Evolutionary conservation across 1,140 invertebrate species (phyloP), one percentile per base, ranked within the genome.

Genomic region (Brachionus koreanus): DNA sequence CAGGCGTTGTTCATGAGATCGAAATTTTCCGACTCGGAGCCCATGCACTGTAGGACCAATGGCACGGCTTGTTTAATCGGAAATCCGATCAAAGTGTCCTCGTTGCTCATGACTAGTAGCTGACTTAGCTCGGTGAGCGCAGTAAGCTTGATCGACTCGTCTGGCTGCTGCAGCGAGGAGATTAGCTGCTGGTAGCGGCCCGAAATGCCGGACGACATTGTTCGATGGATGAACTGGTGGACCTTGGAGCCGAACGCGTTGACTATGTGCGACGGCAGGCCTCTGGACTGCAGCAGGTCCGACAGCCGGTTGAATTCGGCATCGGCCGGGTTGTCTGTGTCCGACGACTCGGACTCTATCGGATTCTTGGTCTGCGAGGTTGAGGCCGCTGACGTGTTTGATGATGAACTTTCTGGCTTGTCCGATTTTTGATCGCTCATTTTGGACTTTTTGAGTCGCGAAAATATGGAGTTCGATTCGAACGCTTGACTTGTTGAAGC

Each of bases 1-100:
- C 96, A 98, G 0, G 97, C 96, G 88, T 98, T 95, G 86, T 98
- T 97, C 97, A 99, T 99, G 91, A 99, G 97, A 88, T 98, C 97
- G 90, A 98, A 99, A 90, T 99, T 99, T 89, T 89, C 87, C 89
- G 89, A 74, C 89, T 88, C 65, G 89, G 85, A 2, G 90, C 84
- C 2, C 99, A 91, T 2, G 95, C 95, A 7, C 12, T 79, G 37
- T 0, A 61, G 33, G 5, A 74, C 10, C 33, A 57, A 29, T 10
- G 97, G 96, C 12, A 98, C 96, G 13, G 98, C 96, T 89, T 97
- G 95, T 85, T 98, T 96, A 0, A 98, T 94, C 0, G 97, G 97
- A 88, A 99, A 98, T 23, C 97, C 97, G 33, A 96, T 95, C 10
- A 99, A 90, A 1, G 96, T 98, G 86, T 99, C 97, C 89, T 99